Base-by-base conservation (phyloP, 1,140 invertebrate species). In the Goniozus legneri region DNA sequence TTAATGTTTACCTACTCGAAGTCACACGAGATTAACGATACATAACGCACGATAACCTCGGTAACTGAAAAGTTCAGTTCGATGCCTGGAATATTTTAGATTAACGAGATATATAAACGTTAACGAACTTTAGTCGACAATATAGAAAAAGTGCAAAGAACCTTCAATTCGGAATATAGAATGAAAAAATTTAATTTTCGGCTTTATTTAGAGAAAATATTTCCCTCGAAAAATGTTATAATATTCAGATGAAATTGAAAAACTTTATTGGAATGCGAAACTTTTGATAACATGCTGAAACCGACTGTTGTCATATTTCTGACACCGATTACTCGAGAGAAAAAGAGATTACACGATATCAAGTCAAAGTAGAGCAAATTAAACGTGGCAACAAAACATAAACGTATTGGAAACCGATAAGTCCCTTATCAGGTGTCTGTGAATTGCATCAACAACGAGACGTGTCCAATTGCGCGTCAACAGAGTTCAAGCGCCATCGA, bases 61-160 rank as follows among this genome's bases (percentile, higher is more conserved):
- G 58, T 57, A 59, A 57, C 49, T 65, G 65, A 68, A 56, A 65
- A 69, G 59, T 67, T 54, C 58, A 58, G 58, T 52, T 50, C 52
- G 54, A 65, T 60, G 54, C 44, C 39, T 47, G 50, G 54, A 44
- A n/a, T 47, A 45, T 64, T 63, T 64, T 49, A 69, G 68, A 71
- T 70, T 63, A 61, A 46, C 45, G 30, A 47, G 60, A 69, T 61
- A 65, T 44, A 41, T 56, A 32, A 20, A 44, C 24, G 35, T 51
- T 54, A 49, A 52, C 44, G 44, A 62, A 53, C 47, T 58, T 50
- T 44, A 46, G 47, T 45, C 24, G n/a, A n/a, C n/a, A n/a, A n/a
- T n/a, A n/a, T n/a, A n/a, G n/a, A n/a, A n/a, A n/a, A n/a, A n/a
- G n/a, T n/a, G n/a, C n/a, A n/a, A n/a, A n/a, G n/a, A n/a, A n/a